Evolutionary conservation across 53 echinoderm and acorn worm genomes (phyloP).

Genomic region (Patiria pectinifera): DNA sequence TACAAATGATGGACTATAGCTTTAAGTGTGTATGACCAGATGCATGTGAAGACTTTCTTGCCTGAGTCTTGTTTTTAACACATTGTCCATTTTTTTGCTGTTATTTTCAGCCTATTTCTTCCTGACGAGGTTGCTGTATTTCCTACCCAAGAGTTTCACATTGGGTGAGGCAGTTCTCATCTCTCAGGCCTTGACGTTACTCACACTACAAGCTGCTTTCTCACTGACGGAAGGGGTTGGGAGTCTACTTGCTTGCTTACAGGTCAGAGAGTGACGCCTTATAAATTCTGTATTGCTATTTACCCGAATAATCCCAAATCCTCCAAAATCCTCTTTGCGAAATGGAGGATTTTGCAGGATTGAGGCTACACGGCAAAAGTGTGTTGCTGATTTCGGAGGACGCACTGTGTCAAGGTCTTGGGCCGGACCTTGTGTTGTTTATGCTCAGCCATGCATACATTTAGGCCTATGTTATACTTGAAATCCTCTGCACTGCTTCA

Average conservation of each 20-base stretch:
- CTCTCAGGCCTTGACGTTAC: slow-evolving; percentile 66
- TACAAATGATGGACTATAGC: too few species aligned
- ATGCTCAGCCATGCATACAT: too few species aligned
- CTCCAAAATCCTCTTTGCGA: too few species aligned
- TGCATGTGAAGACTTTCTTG: background rate
- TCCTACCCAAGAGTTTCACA: slow-evolving; percentile 77
- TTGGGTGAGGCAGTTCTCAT: slow-evolving; percentile 86
- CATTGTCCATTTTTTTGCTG: background rate
- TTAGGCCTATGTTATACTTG: too few species aligned
- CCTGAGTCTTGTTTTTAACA: background rate
- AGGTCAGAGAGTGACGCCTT: slow-evolving; percentile 46
- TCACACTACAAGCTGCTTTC: slow-evolving; percentile 64
- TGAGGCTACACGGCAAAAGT: too few species aligned
- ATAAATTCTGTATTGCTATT: background rate
- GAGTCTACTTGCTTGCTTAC: slow-evolving; percentile 66
- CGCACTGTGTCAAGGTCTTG: too few species aligned
- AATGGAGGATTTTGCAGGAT: too few species aligned
- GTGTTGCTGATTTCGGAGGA: too few species aligned
- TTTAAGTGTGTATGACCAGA: too few species aligned
- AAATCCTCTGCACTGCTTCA: too few species aligned
- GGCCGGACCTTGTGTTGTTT: too few species aligned
- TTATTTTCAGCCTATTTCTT: slow-evolving; percentile 39
- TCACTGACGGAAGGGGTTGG: slow-evolving; percentile 45
- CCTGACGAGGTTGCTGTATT: slow-evolving; percentile 61
- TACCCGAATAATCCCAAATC: background rate